A percentile compares a stretch with the other conserved stretches of the same genome.
phyloP scores from a whole-genome alignment of 1,140 invertebrate genomes.

The Colletes gigas region DNA sequence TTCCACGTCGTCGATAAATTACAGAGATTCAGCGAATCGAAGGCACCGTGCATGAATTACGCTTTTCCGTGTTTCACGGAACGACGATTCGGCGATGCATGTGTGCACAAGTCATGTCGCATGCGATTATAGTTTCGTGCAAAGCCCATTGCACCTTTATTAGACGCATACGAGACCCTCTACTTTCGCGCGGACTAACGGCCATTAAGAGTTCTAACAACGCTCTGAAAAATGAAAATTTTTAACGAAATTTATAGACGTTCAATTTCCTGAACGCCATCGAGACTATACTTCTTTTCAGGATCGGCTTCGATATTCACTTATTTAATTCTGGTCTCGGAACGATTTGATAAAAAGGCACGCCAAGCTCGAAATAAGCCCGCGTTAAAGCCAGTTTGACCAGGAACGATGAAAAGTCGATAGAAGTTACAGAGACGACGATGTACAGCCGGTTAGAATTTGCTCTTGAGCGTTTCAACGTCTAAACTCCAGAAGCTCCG shows the following conservation, averaged over 20 bases:
- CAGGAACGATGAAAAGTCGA: background rate
- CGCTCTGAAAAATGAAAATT: too few species aligned
- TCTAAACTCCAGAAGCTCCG: slow-evolving; percentile 3
- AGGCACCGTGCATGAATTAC: slow-evolving; percentile 43
- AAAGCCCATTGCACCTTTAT: slow-evolving; percentile 3
- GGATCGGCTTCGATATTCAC: too few species aligned
- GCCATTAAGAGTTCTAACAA: background rate
- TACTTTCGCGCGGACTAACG: background rate
- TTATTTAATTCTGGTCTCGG: too few species aligned
- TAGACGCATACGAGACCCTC: background rate
- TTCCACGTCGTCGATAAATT: slow-evolving; percentile 36
- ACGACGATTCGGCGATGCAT: background rate
- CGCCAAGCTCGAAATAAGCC: background rate
- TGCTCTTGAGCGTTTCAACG: slow-evolving; percentile 3
- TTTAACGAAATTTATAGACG: background rate
- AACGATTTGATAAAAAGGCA: too few species aligned
- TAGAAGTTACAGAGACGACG: background rate
- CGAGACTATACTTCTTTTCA: too few species aligned
- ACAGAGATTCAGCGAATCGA: slow-evolving; percentile 44
- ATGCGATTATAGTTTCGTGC: background rate
- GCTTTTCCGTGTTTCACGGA: slow-evolving; percentile 20
- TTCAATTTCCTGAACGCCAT: slow-evolving; percentile 1
- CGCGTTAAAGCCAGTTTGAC: background rate
- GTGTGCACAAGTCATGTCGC: background rate
- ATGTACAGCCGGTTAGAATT: slow-evolving; percentile 4